Evolutionary conservation across 2,797 vertebrate species (phyloP).

Genomic region (Oophaga sylvatica): DNA sequence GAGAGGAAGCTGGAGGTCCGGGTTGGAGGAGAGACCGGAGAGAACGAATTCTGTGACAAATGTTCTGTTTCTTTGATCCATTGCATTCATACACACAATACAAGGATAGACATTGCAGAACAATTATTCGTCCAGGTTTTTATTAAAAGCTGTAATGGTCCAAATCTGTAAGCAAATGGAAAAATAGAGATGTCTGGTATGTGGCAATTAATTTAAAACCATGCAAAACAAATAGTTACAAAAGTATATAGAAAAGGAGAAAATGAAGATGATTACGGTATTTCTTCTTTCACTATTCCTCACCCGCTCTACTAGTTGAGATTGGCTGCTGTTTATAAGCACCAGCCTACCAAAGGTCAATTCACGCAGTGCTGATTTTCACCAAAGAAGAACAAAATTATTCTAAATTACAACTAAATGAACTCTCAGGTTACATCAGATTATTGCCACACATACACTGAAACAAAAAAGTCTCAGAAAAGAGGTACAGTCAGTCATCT

Average conservation of each 20-base stretch:
- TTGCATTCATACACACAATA: neutral
- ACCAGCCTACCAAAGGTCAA: neutral
- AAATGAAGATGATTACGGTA: no score
- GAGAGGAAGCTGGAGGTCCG: constrained; percentile 33
- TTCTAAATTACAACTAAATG: neutral
- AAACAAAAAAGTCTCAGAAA: no score
- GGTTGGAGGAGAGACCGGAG: constrained; percentile 17
- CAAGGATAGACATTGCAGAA: neutral
- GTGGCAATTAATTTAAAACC: neutral
- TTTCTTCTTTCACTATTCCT: no score
- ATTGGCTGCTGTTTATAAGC: no score
- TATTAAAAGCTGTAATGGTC: neutral
- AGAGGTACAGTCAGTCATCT: no score
- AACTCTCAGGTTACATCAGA: neutral
- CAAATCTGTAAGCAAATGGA: neutral
- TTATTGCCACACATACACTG: neutral
- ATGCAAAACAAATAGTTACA: no score
- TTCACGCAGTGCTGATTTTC: neutral
- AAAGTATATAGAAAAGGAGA: no score
- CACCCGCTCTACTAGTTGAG: no score
- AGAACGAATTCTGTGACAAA: constrained; percentile 39
- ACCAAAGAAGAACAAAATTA: neutral
- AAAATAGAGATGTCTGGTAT: neutral
- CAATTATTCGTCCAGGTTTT: neutral
- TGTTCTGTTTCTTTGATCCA: constrained; percentile 7